Evolutionary conservation across 2,888 invertebrate species (phyloP).

Genomic region (Blastobasis lacticolella): DNA sequence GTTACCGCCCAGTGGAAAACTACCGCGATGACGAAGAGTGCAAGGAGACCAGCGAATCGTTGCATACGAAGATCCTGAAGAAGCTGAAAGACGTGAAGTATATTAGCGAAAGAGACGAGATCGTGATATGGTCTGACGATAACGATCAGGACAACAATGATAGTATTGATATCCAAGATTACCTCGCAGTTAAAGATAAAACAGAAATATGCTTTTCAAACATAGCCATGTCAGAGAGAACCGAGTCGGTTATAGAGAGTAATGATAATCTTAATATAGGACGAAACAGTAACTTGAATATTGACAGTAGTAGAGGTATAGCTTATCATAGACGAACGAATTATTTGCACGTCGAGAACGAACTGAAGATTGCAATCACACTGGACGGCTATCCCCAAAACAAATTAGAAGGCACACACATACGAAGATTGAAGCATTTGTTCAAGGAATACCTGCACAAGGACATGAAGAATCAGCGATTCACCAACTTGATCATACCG

Average conservation of each 20-base stretch:
- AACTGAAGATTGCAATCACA: constrained; percentile 56
- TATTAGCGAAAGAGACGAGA: constrained; percentile 40
- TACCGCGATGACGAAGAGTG: constrained; percentile 13
- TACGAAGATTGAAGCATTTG: constrained; percentile 50
- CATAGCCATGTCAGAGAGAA: constrained; percentile 40
- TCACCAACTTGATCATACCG: constrained; percentile 51
- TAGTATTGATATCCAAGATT: constrained; percentile 6
- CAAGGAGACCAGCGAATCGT: constrained; percentile 25
- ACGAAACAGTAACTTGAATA: constrained; percentile 45
- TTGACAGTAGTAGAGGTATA: constrained; percentile 57
- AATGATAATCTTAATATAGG: constrained; percentile 37
- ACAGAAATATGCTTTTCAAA: constrained; percentile 17
- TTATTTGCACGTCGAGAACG: constrained; percentile 55
- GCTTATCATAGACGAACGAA: constrained; percentile 62
- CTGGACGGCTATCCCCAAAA: constrained; percentile 57
- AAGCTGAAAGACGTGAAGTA: constrained; percentile 45
- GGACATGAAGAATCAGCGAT: constrained; percentile 53
- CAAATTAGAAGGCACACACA: constrained; percentile 58
- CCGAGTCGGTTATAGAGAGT: constrained; percentile 45
- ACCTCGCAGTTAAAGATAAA: constrained; percentile 2
- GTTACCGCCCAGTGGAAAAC: constrained; percentile 3
- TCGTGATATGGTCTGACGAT: constrained; percentile 45
- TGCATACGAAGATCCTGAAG: constrained; percentile 33
- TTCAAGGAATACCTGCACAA: constrained; percentile 60
- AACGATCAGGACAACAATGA: constrained; percentile 20